Evolutionary conservation across 1,140 invertebrate genomes (phyloP), one percentile per base, ranked within the genome.

Genomic region (Drosophila murphyi): DNA sequence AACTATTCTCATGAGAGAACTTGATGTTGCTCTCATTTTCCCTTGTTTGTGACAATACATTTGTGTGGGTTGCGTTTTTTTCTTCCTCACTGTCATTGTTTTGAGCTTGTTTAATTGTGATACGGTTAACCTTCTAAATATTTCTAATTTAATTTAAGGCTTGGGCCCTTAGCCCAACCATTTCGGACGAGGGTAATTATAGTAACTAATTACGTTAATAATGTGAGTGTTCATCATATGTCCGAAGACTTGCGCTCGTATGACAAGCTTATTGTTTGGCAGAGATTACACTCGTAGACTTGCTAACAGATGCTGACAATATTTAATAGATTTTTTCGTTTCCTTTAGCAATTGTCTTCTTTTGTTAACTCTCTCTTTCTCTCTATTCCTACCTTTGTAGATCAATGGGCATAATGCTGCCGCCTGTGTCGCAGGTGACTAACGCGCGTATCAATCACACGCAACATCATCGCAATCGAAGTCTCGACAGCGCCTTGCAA

Each of bases 381-480:
- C 0, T 20, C 20, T 20, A 4, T 59, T 50, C 29, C 5, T 48
- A 72, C 28, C n/a, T 54, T 32, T 69, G 4, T 52, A 96, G 96
- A 93, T 96, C 96, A 73, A 96, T 96, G 96, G 96, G 96, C 55
- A 96, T 96, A 79, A 92, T 96, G 54, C 92, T 96, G 75, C 96
- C 96, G 59, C 95, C 95, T n/a, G 94, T 96, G 34, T 94, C 95
- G 37, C 95, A 96, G 86, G 93, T 95, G 47, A 92, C 92, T 39
- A 92, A 92, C 34, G 91, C 93, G 52, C 92, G 89, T 64, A 93
- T 92, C 41, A 94, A 93, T 75, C 80, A 95, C 62, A 95, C 95
- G 4, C 94, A 96, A 72, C 97, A 97, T 91, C 97, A 97, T 92
- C 94, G 97, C 73, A 98, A 98, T 93, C 95, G 97, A 59, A 97